Evolutionary conservation across 2,888 invertebrate species (phyloP).

Genomic region (Plebejus argus): DNA sequence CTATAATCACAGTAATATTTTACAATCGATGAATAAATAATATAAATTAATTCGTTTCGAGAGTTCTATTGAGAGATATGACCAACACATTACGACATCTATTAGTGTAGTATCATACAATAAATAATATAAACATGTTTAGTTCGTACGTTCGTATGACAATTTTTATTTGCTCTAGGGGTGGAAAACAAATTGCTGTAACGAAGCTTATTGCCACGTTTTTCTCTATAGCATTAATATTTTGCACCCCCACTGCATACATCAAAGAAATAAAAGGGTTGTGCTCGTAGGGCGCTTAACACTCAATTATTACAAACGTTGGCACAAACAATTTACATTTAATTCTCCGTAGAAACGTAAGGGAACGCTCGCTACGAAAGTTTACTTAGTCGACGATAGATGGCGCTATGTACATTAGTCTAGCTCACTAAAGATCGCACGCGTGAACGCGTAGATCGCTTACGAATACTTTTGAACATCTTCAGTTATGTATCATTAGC

Average conservation of each 20-base stretch:
- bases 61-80: conserved; percentile 53
- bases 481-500: conserved; percentile 64
- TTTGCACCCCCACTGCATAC: conserved; percentile 74
- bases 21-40: conserved; percentile 67
- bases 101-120: conserved; percentile 66
- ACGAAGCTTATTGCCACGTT: conserved; percentile 72
- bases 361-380: conserved; percentile 46
- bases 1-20: conserved; percentile 69
- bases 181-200: conserved; percentile 71
- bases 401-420: conserved; percentile 70
- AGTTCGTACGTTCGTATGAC: conserved; percentile 66
- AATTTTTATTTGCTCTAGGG: conserved; percentile 62
- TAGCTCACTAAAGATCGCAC: conserved; percentile 58
- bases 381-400: conserved; percentile 69
- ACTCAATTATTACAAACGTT: conserved; percentile 77
- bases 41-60: conserved; percentile 67
- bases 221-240: conserved; percentile 71
- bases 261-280: conserved; percentile 79
- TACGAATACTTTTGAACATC: conserved; percentile 77
- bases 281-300: conserved; percentile 69
- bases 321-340: conserved; percentile 77
- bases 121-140: conserved; percentile 69
- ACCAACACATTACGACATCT: conserved; percentile 61
- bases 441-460: conserved; percentile 62
- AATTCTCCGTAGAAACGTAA: conserved; percentile 50